Evolutionary conservation across 2,113 vertebrate species (phyloP), one percentile per base, ranked within the genome.

Genomic region (Rhabdornis inornatus): DNA sequence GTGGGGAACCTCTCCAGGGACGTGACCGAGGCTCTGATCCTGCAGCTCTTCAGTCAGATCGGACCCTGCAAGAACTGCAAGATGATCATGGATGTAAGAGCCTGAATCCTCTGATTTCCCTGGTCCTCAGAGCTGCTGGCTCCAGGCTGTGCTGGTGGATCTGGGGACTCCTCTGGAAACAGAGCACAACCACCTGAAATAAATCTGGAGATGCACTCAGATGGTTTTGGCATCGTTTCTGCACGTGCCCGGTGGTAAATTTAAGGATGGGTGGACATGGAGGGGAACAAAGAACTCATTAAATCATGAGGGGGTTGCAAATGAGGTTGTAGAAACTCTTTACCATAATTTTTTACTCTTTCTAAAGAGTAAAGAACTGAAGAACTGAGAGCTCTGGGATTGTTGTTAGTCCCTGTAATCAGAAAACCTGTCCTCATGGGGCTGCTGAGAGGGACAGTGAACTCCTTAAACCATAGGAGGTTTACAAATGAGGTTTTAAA

Each of bases 31-130:
- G 99, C 99, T 71, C 98, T 99, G 19, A 99, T 99, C 96, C 98
- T 99, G 60, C 99, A 99, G 97, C 98, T 99, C 23, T 99, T 99
- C 98, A 99, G 99, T 97, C 99, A 99, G 97, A 99, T 99, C 49
- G 99, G 99, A 86, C 99, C 99, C 10, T 99, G 99, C 98, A 99
- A 99, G 98, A 99, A 99, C 98, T 99, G 99, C 98, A 99, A 99
- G 97, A 99, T 99, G 99, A 99, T 99, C 77, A 98, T 99, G 94
- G 99, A 99, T 97, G 99, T 99, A 98, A 99, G 99, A 98, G 75
- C 93, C 92, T 91, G 84, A 91, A 11, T 33, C 68, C 66, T 11
- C 49, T 10, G 24, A 1, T 60, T 53, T 57, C 55, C 18, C 2
- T 13, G 2, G 14, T 70, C 20, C 59, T 59, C 0, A 0, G 11